Percentiles rank a stretch among this genome's conserved stretches.
phyloP scores from a whole-genome alignment of 2,113 vertebrate genomes.

The Desmodus rotundus region DNA sequence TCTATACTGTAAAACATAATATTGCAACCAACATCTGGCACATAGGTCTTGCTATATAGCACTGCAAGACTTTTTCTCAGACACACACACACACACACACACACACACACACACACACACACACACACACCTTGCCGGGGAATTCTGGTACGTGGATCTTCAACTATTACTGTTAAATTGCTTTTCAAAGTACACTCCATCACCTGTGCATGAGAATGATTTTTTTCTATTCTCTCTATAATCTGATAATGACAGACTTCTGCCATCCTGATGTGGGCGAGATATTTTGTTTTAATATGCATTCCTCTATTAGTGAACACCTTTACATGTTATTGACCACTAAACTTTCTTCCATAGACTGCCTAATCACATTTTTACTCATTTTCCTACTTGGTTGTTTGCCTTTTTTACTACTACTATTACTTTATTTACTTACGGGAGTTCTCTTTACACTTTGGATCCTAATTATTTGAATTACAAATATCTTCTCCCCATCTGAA shows the following conservation, averaged over 20 bases:
- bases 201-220: neutral
- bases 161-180: neutral
- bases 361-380: neutral
- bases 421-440: neutral
- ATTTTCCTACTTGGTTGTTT: neutral
- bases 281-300: slow-evolving; percentile 9
- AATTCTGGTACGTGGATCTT: neutral
- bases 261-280: neutral
- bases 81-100: neutral
- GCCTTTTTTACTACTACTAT: neutral
- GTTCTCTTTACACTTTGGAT: neutral
- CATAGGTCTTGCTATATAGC: neutral
- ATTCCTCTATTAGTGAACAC: neutral
- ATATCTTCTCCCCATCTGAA: neutral
- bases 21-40: neutral
- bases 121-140: neutral
- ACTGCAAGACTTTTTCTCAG: neutral
- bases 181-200: neutral
- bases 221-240: neutral
- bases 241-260: neutral
- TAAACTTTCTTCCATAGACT: neutral
- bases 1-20: neutral
- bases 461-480: neutral
- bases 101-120: neutral
- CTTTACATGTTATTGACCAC: neutral